Base-by-base conservation (phyloP, 2,888 invertebrate species). In the Xylota sylvarum region DNA sequence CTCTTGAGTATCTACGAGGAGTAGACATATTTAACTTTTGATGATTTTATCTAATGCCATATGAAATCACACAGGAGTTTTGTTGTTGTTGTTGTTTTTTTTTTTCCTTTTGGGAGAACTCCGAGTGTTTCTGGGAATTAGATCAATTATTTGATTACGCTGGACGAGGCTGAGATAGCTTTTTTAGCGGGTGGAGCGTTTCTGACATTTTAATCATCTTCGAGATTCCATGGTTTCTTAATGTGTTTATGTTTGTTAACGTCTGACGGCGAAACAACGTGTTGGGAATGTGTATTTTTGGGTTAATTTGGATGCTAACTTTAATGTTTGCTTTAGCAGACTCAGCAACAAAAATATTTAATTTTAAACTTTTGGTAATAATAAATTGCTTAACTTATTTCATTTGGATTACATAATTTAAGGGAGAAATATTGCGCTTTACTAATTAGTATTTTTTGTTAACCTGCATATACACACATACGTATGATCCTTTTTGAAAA, bases 71-170 rank as follows among this genome's bases (percentile, higher is more conserved):
- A 23, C 19, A 65, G 70, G 65, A 37, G 56, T 37, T 37, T 37
- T 37, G 5, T 35, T 5, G 9, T 52, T 73, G 5, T 19, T 50
- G 14, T 69, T 77, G 77, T 56, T 82, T 62, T 40, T 69, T 77
- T 77, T 56, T 82, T 62, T 40, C 48, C 56, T 46, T 35, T 78
- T 50, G 46, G 55, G 19, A 7, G 19, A 50, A 64, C 40, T 43
- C 9, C 27, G 64, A 76, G 56, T 77, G 70, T 72, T 30, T 43
- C 55, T 60, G 35, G 32, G 67, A 72, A 85, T 65, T 72, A 67
- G 85, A 85, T 85, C 81, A 85, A 85, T 85, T 85, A 85, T 85
- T 85, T 85, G 85, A 85, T 85, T 77, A 85, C 30, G 12, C 17
- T 48, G 9, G 52, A 48, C 32, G 46, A 17, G 40, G 17, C 56